These are phyloP conservation scores for Gallirallus australis DNA, from an alignment of 2,797 vertebrate species.

Conservation along the genomic window DNA sequence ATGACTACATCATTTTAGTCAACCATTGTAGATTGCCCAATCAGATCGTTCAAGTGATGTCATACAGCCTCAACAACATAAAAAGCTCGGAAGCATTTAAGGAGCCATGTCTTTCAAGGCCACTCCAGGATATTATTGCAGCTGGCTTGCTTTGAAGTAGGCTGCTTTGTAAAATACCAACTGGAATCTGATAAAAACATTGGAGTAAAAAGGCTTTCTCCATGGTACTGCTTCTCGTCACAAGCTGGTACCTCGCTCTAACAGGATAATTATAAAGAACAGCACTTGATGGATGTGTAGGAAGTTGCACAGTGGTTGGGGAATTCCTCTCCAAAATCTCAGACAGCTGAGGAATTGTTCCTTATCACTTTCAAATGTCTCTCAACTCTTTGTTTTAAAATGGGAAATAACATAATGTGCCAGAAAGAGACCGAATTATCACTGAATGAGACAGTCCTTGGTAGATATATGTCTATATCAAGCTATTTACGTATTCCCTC, in stretches of 20 bases:
- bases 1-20: background rate
- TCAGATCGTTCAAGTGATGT: background rate
- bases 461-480: background rate
- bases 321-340: slow-evolving; percentile 30
- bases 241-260: background rate
- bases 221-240: background rate
- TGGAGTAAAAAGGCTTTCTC: background rate
- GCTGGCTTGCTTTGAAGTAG: background rate
- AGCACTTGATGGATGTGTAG: slow-evolving; percentile 1
- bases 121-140: background rate
- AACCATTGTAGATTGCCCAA: background rate
- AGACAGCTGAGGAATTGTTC: slow-evolving; percentile 24
- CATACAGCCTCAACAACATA: background rate
- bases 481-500: background rate
- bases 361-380: slow-evolving; percentile 8
- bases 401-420: background rate
- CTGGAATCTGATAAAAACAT: background rate
- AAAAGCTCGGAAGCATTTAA: background rate
- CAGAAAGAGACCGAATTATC: background rate
- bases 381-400: background rate
- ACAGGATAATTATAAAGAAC: slow-evolving; percentile 16
- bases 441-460: background rate
- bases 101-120: background rate
- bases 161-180: background rate
- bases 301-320: background rate